Base-by-base conservation (phyloP, 92 coral and sea anemone species). In the Zoanthus gigantus region DNA sequence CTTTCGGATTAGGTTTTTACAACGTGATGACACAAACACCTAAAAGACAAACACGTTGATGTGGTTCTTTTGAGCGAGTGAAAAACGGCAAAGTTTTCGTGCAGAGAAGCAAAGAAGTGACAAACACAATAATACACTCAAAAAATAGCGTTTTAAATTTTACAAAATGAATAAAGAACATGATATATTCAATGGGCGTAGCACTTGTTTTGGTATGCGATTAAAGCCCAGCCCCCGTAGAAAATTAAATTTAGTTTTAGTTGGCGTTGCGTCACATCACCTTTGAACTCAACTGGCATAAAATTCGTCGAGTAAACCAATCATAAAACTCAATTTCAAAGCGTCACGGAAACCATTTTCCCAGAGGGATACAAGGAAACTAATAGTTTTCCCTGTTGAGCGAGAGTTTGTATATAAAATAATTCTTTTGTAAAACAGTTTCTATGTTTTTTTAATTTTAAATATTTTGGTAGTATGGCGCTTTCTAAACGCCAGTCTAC, bases 1-100 rank as follows among this genome's bases (percentile, higher is more conserved):
- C 85, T 81, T 66, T 81, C 74, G 85, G 85, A 66, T 81, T 81
- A 81, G 71, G 66, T 81, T 81, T 73, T 81, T 81, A 65, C 85
- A 81, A 81, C 17, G 85, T 81, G 85, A 81, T 81, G 85, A 81
- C 85, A 81, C 52, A 71, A 74, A 53, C 85, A 57, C 74, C 85
- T 66, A 37, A 12, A 81, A 81, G 60, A 46, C 61, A 81, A 81
- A 65, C 85, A 66, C 44, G 23, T 57, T 81, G 74, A 65, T 66
- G 85, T 66, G 74, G 53, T 81, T 81, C 73, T 73, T 44, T 65
- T 9, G 66, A 81, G 48, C 75, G 46, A 46, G 85, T 66, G 85
- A 81, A 81, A 45, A 66, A 28, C 75, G 12, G 85, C 23, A 17
- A 29, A 2, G 44, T 42, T 81, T 81, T 81, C 75, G 45, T 81